Conservation (phyloP, 2,797 vertebrate genomes). For the Eulemur albifrons region DNA sequence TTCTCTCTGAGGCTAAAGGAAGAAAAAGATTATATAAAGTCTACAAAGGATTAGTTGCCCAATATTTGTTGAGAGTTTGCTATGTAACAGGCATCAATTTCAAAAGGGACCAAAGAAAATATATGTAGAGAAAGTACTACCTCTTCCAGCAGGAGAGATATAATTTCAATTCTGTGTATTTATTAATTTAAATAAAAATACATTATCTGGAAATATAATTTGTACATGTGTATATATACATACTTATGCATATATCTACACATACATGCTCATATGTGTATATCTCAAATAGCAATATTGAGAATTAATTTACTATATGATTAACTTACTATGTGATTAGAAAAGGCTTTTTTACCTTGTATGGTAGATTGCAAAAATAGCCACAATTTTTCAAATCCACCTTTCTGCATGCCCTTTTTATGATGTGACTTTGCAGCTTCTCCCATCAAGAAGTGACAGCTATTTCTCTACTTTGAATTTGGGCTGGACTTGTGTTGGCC, state of each 20-base stretch:
- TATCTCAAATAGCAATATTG: background rate
- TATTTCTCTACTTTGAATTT: background rate
- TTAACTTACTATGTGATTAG: background rate
- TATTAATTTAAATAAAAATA: conserved; percentile 7
- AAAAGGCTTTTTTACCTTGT: background rate
- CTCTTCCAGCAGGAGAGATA: background rate
- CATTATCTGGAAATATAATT: background rate
- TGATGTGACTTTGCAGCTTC: background rate
- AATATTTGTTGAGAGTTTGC: background rate
- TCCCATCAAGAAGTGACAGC: background rate
- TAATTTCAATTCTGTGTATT: background rate
- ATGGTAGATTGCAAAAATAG: background rate
- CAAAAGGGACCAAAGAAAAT: background rate
- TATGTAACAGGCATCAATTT: background rate
- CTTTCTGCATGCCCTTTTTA: background rate
- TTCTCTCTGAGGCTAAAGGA: background rate
- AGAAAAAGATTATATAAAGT: background rate
- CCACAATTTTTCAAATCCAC: background rate
- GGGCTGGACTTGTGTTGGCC: background rate
- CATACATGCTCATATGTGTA: background rate
- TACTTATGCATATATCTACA: background rate
- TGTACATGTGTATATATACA: background rate
- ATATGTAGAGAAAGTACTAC: background rate
- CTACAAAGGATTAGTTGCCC: background rate
- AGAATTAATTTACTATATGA: conserved; percentile 9